Conservation (phyloP, 2,888 invertebrate genomes). For the Pristionchus maxplancki region DNA sequence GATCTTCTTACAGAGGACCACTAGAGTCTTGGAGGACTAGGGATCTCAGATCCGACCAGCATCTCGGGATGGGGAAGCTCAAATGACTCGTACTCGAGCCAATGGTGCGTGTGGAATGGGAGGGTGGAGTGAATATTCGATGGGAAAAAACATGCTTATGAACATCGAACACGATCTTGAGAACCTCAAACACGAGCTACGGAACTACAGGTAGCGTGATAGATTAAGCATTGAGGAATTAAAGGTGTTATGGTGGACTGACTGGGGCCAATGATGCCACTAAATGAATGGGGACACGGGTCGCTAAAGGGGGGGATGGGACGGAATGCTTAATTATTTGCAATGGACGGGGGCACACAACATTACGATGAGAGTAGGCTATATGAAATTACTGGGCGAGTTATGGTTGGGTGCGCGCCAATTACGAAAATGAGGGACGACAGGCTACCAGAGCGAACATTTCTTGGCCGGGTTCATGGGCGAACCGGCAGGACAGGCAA, state of each 20-base stretch:
- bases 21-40: not conserved
- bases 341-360: not conserved
- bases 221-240: not conserved
- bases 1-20: not conserved
- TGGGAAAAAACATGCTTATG: not conserved
- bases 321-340: slow-evolving; percentile 4
- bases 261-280: not conserved
- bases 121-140: not conserved
- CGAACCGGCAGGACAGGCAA: not conserved
- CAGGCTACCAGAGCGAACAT: not conserved
- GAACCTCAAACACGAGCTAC: not conserved
- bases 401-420: not conserved
- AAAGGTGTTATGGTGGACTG: too few species aligned
- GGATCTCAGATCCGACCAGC: not conserved
- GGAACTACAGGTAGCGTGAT: not conserved
- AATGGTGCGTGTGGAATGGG: not conserved
- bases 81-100: not conserved
- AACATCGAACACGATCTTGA: not conserved
- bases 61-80: not conserved
- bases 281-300: not conserved
- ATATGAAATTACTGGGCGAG: not conserved
- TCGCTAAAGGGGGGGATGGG: not conserved
- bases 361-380: not conserved
- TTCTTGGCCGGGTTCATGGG: slow-evolving; percentile 41
- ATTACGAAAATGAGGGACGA: not conserved